A percentile compares a stretch with the other conserved stretches of the same genome.
These are phyloP conservation scores for Molossus alvarezi DNA, from an alignment of 2,797 vertebrate species.

Conservation along the genomic window DNA sequence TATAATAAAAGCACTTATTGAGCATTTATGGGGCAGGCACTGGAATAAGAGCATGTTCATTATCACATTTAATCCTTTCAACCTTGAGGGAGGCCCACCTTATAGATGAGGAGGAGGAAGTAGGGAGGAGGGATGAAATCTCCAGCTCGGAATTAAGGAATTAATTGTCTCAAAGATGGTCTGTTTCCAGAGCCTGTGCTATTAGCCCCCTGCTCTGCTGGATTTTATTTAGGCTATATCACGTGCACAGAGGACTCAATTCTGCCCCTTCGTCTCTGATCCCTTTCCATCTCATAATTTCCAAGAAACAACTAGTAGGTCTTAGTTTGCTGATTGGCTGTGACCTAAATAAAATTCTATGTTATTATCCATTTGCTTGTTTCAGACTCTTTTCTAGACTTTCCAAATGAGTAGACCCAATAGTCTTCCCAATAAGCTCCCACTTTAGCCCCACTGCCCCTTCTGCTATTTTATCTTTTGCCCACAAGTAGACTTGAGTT, in stretches of 20 bases:
- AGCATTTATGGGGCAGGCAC: neutral
- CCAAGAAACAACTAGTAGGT: neutral
- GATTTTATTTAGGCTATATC: neutral
- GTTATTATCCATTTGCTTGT: neutral
- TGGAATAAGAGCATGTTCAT: neutral
- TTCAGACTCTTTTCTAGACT: neutral
- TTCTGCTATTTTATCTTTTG: neutral
- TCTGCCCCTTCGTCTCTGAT: no score
- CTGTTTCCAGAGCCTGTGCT: neutral
- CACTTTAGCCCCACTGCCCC: neutral
- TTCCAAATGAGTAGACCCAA: neutral
- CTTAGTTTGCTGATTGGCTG: neutral
- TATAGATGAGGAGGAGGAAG: neutral
- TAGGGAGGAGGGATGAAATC: neutral
- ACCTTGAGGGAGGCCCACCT: neutral
- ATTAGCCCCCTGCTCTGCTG: neutral
- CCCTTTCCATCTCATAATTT: neutral
- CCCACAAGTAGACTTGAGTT: neutral
- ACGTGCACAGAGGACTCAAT: fast-evolving
- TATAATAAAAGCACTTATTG: slow-evolving; percentile 24
- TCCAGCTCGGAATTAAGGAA: neutral
- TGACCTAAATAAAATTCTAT: neutral
- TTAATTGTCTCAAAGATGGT: neutral
- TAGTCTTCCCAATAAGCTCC: neutral
- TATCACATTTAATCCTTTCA: slow-evolving; percentile 29